Conservation (phyloP, 2,797 vertebrate species). For the Apogon hyalosoma region DNA sequence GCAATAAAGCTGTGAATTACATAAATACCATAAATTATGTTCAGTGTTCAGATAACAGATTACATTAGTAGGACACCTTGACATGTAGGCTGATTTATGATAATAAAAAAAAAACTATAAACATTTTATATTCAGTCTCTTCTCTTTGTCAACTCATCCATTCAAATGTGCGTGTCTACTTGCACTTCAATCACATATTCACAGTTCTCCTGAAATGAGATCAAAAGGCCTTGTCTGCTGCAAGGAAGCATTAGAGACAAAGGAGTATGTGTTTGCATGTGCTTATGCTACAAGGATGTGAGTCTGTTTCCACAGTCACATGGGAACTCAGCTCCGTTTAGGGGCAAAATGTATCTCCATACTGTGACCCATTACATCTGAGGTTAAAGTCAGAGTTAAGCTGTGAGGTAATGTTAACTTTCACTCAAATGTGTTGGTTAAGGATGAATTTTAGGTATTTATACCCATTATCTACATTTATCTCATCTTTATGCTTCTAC, state of each 20-base stretch:
- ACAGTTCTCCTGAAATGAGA: slow-evolving; percentile 44
- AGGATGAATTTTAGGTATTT: too few species aligned
- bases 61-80: not conserved
- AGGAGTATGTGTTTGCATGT: too few species aligned
- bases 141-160: slow-evolving; percentile 1
- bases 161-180: slow-evolving; percentile 2
- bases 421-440: too few species aligned
- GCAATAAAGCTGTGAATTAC: not conserved
- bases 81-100: not conserved
- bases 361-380: too few species aligned
- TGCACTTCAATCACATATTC: slow-evolving; percentile 57
- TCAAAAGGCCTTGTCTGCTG: slow-evolving; percentile 49
- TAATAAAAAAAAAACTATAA: not conserved
- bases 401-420: too few species aligned
- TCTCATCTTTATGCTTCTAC: too few species aligned
- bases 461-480: too few species aligned
- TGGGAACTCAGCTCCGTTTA: too few species aligned
- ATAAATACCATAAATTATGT: slow-evolving; percentile 18
- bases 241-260: not conserved
- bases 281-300: too few species aligned
- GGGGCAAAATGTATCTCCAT: too few species aligned
- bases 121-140: slow-evolving; percentile 3
- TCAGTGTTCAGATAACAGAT: not conserved
- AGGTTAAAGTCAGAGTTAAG: too few species aligned
- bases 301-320: too few species aligned